Evolutionary conservation across 2,888 invertebrate genomes (phyloP), one percentile per base, ranked within the genome.

Genomic region (Stratiomys singularior): DNA sequence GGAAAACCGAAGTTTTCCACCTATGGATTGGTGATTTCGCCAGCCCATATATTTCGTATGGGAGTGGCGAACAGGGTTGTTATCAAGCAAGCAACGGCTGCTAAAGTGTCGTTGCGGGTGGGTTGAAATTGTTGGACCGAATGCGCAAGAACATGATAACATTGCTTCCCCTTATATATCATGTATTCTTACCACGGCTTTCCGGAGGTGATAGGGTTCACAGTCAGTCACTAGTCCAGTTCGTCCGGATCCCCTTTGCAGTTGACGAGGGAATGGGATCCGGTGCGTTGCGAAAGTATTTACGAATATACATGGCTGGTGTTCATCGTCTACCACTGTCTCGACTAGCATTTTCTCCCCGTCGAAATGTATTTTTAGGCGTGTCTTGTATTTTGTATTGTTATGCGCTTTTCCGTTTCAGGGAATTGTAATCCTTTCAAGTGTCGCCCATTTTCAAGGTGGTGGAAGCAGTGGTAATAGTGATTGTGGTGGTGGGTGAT

Each of bases 1-100:
- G 74, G 58, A 74, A 74, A 58, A 74, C 74, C 60, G 60, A 74
- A 69, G 47, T 74, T 74, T 74, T 74, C 74, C 74, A 74, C 58
- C 74, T 58, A 74, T 58, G 60, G 37, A 74, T 58, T 58, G 74
- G 72, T 72, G 25, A 23, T 60, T 58, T 18, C 60, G 37, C 44
- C 30, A 11, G 30, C 58, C 44, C 58, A 30, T n/a, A 58, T 23
- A 28, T 52, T 37, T 30, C 47, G 30, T 9, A 28, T 74, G 74
- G 74, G 74, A 74, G 74, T 74, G 74, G 74, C 52, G 25, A 37
- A 74, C 37, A 27, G 13, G 3, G 37, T 46, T 47, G 69, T 69
- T 69, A 69, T 69, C 66, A n/a, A 9, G 30, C 15, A 15, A 25
- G 11, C 13, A 7, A 28, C 69, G 60, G 37, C 37, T 37, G 37